Conservation (phyloP, 2,113 vertebrate genomes). For the Trichechus manatus region DNA sequence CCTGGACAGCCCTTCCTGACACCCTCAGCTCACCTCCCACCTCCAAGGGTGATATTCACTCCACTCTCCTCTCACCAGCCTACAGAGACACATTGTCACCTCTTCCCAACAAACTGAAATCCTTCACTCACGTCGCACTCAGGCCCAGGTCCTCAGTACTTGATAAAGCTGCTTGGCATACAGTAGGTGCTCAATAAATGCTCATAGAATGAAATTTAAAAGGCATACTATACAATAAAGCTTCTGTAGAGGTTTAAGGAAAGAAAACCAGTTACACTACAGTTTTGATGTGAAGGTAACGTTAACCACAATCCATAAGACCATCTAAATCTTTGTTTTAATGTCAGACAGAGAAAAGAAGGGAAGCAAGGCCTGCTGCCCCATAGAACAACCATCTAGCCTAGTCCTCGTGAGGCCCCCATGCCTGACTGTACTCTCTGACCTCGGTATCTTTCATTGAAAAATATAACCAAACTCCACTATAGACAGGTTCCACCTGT, state of each 20-base stretch:
- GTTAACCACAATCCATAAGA: background rate
- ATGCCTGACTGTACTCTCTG: background rate
- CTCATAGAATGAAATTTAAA: background rate
- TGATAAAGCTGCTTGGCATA: background rate
- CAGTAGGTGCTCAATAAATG: background rate
- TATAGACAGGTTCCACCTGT: background rate
- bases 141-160: background rate
- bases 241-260: background rate
- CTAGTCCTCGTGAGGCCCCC: accelerated
- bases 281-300: background rate
- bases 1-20: background rate
- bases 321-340: accelerated
- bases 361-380: accelerated
- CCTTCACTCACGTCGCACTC: accelerated
- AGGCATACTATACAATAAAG: background rate
- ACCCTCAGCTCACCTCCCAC: too few relatives aligned
- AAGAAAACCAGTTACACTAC: accelerated
- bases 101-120: background rate
- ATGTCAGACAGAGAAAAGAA: accelerated
- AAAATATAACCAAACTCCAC: background rate
- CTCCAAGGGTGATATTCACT: accelerated
- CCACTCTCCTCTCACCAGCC: too few relatives aligned
- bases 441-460: background rate
- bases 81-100: accelerated
- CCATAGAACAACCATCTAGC: accelerated